Evolutionary conservation across 2,888 invertebrate genomes (phyloP).

Genomic region (Dermolepida albohirtum): DNA sequence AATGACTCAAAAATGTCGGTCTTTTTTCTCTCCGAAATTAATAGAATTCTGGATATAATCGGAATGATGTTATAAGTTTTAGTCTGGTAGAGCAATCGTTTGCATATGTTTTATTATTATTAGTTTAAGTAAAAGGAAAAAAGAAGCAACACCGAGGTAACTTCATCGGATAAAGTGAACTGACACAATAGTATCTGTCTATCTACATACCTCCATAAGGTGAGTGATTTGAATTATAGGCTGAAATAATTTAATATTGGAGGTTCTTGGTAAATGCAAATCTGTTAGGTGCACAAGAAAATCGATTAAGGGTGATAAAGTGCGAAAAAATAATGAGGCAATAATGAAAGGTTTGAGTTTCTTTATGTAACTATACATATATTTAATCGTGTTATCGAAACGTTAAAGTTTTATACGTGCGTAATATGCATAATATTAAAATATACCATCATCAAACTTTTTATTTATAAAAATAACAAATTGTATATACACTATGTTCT

Average conservation of each 20-base stretch:
- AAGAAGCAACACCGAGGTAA: slow-evolving; percentile 12
- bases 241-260: slow-evolving; percentile 6
- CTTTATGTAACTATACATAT: no score
- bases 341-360: neutral
- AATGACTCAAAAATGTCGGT: neutral
- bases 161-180: slow-evolving; percentile 29
- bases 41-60: slow-evolving; percentile 17
- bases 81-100: slow-evolving; percentile 22
- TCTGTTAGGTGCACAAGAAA: slow-evolving; percentile 2
- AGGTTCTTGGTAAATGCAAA: neutral
- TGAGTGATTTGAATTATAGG: slow-evolving; percentile 16
- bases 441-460: no score
- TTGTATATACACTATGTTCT: no score
- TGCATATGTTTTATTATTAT: slow-evolving; percentile 8
- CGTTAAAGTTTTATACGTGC: no score
- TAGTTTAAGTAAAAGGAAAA: slow-evolving; percentile 21
- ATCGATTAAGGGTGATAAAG: neutral
- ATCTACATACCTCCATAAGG: neutral
- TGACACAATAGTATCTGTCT: slow-evolving; percentile 14
- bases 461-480: no score
- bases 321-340: slow-evolving; percentile 20
- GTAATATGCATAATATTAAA: no score
- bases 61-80: slow-evolving; percentile 14
- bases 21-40: slow-evolving; percentile 11
- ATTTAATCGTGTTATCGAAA: no score